These are phyloP conservation scores for Chrysodeixis includens DNA, from an alignment of 2,888 invertebrate species.

Conservation along the genomic window DNA sequence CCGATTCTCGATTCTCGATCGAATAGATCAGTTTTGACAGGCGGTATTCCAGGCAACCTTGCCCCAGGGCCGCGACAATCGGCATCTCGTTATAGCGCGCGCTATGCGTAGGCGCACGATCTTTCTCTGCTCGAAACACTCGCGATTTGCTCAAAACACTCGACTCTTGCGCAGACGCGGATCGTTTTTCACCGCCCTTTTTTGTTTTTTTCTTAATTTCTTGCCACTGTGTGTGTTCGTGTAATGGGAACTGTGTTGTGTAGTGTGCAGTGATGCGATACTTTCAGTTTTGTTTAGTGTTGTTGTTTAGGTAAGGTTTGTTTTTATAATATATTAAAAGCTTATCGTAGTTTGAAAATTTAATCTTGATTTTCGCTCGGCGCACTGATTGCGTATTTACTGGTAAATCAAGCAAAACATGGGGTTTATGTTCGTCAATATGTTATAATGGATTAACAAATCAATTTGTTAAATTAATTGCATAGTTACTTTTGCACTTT, in stretches of 20 bases:
- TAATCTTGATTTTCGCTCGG: slow-evolving; percentile 7
- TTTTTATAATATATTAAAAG: slow-evolving; percentile 24
- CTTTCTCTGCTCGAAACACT: slow-evolving; percentile 79
- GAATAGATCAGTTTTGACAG: slow-evolving; percentile 41
- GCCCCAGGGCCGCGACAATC: slow-evolving; percentile 82
- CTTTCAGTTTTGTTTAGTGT: slow-evolving; percentile 80
- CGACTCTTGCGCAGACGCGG: slow-evolving; percentile 72
- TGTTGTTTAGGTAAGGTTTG: slow-evolving; percentile 77
- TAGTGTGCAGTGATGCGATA: slow-evolving; percentile 75
- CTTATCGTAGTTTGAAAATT: not conserved
- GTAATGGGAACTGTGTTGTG: slow-evolving; percentile 45
- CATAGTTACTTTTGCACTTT: not conserved
- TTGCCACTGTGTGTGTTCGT: slow-evolving; percentile 46
- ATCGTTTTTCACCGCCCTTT: slow-evolving; percentile 78
- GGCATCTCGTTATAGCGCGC: slow-evolving; percentile 82
- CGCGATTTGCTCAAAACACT: slow-evolving; percentile 82
- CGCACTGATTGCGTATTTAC: not conserved
- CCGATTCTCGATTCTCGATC: slow-evolving; percentile 35
- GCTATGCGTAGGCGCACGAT: slow-evolving; percentile 82
- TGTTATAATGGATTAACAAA: not conserved
- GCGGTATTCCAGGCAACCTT: slow-evolving; percentile 83
- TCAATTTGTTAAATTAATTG: not conserved
- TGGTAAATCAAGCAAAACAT: not conserved
- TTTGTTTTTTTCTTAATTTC: slow-evolving; percentile 45
- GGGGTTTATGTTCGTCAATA: not conserved